These are phyloP conservation scores for Unio delphinus DNA, from an alignment of 2,888 invertebrate genomes.

Conservation along the genomic window DNA sequence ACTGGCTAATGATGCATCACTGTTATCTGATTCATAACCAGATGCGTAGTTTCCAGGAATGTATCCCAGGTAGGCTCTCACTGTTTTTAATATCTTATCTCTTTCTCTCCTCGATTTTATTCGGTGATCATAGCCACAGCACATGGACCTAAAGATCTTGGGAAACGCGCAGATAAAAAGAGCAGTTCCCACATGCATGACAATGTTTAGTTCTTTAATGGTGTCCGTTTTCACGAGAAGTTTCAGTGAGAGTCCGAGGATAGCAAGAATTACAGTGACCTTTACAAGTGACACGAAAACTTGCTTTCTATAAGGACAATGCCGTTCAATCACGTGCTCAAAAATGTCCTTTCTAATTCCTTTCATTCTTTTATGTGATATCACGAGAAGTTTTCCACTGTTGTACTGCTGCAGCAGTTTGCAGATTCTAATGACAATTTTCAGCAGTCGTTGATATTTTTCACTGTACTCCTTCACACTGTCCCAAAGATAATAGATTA, in stretches of 20 bases:
- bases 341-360: conserved; percentile 21
- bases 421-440: conserved; percentile 11
- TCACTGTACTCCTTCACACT: conserved; percentile 16
- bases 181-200: conserved; percentile 38
- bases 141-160: conserved; percentile 26
- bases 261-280: conserved; percentile 18
- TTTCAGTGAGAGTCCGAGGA: conserved; percentile 26
- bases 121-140: conserved; percentile 2
- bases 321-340: conserved; percentile 23
- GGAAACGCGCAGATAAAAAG: conserved; percentile 39
- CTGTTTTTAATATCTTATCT: conserved; percentile 1
- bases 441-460: conserved; percentile 21
- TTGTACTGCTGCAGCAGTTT: conserved; percentile 10
- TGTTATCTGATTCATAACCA: conserved; percentile 1
- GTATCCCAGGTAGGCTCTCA: not conserved
- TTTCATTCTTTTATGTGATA: conserved; percentile 12
- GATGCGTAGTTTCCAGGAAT: not conserved
- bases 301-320: conserved; percentile 29
- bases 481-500: conserved; percentile 33
- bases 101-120: conserved; percentile 4
- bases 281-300: conserved; percentile 30
- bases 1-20: not conserved
- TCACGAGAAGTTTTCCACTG: conserved; percentile 7
- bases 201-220: conserved; percentile 25
- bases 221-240: conserved; percentile 26